Conservation (phyloP, 2,113 vertebrate genomes). For the Crocuta crocuta region DNA sequence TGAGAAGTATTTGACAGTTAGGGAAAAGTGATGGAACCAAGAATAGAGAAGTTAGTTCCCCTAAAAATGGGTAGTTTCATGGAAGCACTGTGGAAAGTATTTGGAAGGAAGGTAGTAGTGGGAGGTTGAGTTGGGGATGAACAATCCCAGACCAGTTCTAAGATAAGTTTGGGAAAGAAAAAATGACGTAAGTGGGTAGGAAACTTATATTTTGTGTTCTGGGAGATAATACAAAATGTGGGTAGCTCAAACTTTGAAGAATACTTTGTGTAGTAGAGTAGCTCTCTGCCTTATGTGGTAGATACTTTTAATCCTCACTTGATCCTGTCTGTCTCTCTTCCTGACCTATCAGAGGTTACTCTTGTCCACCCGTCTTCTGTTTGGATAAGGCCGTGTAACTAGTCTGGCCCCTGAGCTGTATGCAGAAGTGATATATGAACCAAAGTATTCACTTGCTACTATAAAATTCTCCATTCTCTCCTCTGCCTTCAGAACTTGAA, state of each 20-base stretch:
- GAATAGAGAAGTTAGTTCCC: neutral
- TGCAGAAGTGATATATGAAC: neutral
- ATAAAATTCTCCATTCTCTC: neutral
- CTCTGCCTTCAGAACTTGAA: neutral
- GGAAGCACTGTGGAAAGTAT: neutral
- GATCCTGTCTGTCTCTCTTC: neutral
- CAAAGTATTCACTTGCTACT: neutral
- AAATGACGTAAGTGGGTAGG: neutral
- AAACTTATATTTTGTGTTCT: neutral
- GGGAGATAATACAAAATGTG: neutral
- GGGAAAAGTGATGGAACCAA: neutral
- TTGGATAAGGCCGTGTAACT: neutral
- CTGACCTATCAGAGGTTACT: neutral
- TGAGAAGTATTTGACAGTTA: neutral
- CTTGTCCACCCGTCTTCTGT: neutral
- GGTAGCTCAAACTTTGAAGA: neutral
- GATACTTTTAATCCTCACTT: neutral
- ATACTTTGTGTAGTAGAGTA: neutral
- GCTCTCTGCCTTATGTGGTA: neutral
- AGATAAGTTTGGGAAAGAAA: neutral
- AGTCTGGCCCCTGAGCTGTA: neutral
- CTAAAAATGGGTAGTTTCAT: neutral
- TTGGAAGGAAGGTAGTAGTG: neutral
- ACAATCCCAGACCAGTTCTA: neutral
- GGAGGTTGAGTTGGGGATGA: neutral